phyloP scores from a whole-genome alignment of 64 coral and sea anemone genomes.

The Porites australiensis region DNA sequence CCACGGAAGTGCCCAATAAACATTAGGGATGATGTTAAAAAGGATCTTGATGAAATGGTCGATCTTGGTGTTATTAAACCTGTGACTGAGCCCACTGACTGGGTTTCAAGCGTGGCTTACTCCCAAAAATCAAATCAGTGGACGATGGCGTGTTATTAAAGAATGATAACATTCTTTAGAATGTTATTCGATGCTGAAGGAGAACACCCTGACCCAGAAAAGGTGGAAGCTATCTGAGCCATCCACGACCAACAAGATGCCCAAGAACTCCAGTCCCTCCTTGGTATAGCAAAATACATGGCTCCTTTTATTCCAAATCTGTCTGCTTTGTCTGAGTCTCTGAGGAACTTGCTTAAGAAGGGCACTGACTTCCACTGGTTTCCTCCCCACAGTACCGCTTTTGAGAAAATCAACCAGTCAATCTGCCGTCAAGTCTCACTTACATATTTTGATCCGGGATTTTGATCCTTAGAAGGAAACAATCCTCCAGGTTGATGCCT shows the following conservation, averaged over 20 bases:
- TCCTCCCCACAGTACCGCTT: conserved; percentile 20
- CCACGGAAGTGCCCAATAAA: background rate
- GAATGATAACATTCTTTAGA: conserved; percentile 27
- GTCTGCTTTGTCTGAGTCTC: conserved; percentile 30
- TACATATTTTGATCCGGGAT: conserved; percentile 5
- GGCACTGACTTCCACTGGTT: conserved; percentile 41
- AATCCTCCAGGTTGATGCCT: background rate
- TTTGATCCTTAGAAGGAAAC: conserved; percentile 12
- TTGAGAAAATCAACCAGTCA: conserved; percentile 42
- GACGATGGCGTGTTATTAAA: background rate
- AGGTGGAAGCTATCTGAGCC: conserved; percentile 4
- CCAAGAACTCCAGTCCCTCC: conserved; percentile 8
- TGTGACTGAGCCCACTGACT: conserved; percentile 20
- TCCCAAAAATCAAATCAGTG: background rate
- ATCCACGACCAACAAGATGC: background rate
- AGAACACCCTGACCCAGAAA: conserved; percentile 4
- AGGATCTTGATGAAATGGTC: conserved; percentile 20
- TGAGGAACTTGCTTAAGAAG: conserved; percentile 61
- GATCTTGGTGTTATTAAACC: background rate
- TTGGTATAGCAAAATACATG: conserved; percentile 12
- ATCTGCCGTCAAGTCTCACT: background rate
- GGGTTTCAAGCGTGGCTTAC: background rate
- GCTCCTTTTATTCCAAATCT: conserved; percentile 15
- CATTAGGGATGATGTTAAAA: conserved; percentile 10
- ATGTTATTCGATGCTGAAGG: conserved; percentile 27